Evolutionary conservation across 2,113 vertebrate species (phyloP).

Genomic region (Polypterus senegalus): DNA sequence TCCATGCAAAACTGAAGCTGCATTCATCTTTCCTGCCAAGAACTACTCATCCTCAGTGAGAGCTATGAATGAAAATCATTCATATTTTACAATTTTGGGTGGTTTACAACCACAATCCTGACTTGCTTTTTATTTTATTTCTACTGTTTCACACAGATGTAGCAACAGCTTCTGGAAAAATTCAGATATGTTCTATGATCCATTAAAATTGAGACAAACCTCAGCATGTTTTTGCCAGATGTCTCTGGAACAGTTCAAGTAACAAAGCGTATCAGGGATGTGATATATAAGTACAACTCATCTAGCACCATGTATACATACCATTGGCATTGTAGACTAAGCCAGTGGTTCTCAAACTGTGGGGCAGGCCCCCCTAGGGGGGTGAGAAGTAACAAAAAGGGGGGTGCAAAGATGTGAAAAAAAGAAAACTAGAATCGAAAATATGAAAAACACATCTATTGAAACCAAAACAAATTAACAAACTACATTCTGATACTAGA

Average conservation of each 20-base stretch:
- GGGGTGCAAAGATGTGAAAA: no score
- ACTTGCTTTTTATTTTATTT: neutral
- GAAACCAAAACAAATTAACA: no score
- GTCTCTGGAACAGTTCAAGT: neutral
- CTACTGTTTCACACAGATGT: neutral
- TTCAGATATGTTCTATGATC: neutral
- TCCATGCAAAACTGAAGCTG: neutral
- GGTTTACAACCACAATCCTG: neutral
- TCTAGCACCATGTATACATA: no score
- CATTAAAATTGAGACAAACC: neutral
- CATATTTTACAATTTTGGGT: neutral
- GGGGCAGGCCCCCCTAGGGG: no score
- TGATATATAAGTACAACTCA: no score
- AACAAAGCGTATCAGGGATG: no score
- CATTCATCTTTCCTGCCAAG: neutral
- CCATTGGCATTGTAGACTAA: no score
- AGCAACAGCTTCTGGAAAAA: neutral
- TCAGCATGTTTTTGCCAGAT: neutral
- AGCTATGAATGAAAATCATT: neutral
- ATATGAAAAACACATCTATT: no score
- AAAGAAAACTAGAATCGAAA: no score
- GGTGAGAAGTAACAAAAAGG: no score
- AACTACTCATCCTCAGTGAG: neutral
- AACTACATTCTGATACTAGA: no score
- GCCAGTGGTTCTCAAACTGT: no score